Evolutionary conservation across 2,797 vertebrate genomes (phyloP), one percentile per base, ranked within the genome.

Genomic region (Erethizon dorsatum): DNA sequence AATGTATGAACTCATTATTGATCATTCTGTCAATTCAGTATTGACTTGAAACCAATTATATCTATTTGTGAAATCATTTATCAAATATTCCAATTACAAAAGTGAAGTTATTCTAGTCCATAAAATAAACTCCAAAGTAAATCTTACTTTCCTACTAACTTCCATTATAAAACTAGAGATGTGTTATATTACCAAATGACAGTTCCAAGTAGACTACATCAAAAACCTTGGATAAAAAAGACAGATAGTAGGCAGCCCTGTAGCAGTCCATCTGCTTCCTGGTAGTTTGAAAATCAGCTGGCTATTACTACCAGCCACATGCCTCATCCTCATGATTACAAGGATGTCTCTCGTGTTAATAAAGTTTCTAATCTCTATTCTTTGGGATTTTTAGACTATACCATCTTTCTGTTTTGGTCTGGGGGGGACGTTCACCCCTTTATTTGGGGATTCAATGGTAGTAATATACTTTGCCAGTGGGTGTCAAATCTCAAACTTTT

Each of bases 11-110:
- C 75, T 47, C 18, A 82, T 52, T 89, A 91, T 52, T 79, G 87
- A 88, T 95, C 52, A 90, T 86, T 94, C 86, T 92, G 52, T 63
- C 75, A 63, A 86, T 79, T 87, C 85, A 84, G 52, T 22, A 84
- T n/a, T 92, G 88, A 87, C 47, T 82, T 94, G n/a, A 84, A 96
- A 90, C 93, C 57, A 93, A 91, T 86, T 92, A 73, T 8, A 93
- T 41, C 56, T 52, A 90, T 33, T 80, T 90, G 18, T 94, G 65
- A 96, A 96, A 90, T 33, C 45, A 95, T 59, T 97, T 77, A 77
- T 88, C 37, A 90, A 37, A 18, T 33, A 67, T 79, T 79, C n/a
- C 52, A 79, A 82, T 71, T 88, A 78, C 69, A 67, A 88, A 92
- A 90, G 2, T 83, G 69, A 94, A 92, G n/a, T 77, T 50, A 93